Evolutionary conservation across 2,888 invertebrate genomes (phyloP), one percentile per base, ranked within the genome.

Genomic region (Aspidiotus rigidus): DNA sequence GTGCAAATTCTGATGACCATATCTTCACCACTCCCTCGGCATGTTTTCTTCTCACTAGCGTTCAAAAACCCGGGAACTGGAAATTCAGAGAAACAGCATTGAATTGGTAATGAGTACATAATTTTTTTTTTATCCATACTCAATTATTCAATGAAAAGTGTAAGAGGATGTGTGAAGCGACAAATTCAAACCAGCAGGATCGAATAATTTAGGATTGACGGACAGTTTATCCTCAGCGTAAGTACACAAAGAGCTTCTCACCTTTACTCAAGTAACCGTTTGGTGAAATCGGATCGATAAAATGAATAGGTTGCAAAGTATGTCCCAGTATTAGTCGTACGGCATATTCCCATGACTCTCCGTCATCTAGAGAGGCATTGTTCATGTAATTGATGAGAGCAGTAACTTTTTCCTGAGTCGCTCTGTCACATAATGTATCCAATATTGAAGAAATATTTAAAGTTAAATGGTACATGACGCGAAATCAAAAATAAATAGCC

Each of bases 251-350:
- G 28, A 28, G 28, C 5, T 28, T 28, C 28, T 28, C 28, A 79
- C 79, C 77, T 72, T 80, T 80, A 49, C 83, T 81, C 62, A 90
- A 78, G 75, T 87, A 89, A 76, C 86, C 86, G 64, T 84, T 81
- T 0, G 86, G 82, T 1, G 85, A 84, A 63, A 87, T 74, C 0
- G 82, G n/a, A 28, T 71, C 66, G 13, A 71, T 61, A 11, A 62
- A 56, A 61, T 71, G 42, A 44, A 70, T 63, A 10, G 69, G 71
- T 49, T 70, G 70, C 40, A 69, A 71, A 10, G 69, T 69, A n/a
- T 66, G 28, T 40, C 54, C 28, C 13, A 72, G 67, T 67, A 72
- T 61, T 42, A 63, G 59, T 17, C 67, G 64, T 54, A 72, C 59
- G 11, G 67, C 54, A 57, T 61, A 70, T 61, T 71, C 64, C 70